Base-by-base conservation (phyloP, 2,888 invertebrate species). In the Apodemia hepburni region DNA sequence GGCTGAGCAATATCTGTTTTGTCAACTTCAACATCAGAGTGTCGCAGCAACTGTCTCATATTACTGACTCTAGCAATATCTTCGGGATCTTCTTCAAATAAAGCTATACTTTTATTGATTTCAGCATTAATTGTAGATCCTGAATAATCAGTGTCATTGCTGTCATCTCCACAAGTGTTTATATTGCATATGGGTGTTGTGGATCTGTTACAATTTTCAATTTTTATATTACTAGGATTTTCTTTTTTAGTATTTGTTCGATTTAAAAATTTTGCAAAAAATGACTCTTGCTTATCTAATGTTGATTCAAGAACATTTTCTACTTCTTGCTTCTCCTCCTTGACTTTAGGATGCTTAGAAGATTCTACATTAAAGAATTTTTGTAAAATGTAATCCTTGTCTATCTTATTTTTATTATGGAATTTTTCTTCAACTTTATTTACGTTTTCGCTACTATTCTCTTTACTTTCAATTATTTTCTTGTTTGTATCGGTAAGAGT, bases 51-150 rank as follows among this genome's bases (percentile, higher is more conserved):
- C 45, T 85, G 73, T 60, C 90, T 78, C 67, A 89, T 86, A 65
- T 73, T 81, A 63, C 74, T 79, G 2, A 92, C 77, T 33, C 87
- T 76, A 8, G 71, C 74, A 0, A 81, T 66, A 47, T 85, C 84
- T 45, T 77, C 70, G 0, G 84, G 80, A 61, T 88, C 85, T 0
- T 87, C 85, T 65, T 89, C 86, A 68, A 90, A 91, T 58, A 91
- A 69, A 7, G 88, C 85, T 63, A 87, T 84, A 65, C 91, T 91
- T 66, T 83, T 86, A 68, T 91, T 88, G 18, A 92, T 92, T 80
- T 92, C 92, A 63, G 81, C 80, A 65, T 90, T 83, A 15, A 92
- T 92, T 2, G 92, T 92, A 3, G 90, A 89, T 15, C 80, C 80
- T 7, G 92, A 90, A 68, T 82, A 87, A 58, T 84, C 75, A 3